Evolutionary conservation across 2,797 vertebrate genomes (phyloP).

Genomic region (Onychomys arenicola): DNA sequence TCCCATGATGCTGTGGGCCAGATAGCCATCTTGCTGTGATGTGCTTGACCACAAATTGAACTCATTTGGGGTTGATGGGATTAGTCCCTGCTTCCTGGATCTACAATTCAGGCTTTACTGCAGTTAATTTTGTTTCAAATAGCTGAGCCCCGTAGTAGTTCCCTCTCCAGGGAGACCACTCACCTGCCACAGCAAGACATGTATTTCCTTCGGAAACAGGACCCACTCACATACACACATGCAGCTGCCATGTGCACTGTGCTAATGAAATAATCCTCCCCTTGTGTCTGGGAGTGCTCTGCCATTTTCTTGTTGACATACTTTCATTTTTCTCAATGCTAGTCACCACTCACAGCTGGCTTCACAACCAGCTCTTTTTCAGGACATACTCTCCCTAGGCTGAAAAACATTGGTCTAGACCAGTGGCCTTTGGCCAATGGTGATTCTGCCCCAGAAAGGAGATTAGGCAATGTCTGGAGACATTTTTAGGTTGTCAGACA

Average conservation of each 20-base stretch:
- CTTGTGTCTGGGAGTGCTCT: neutral
- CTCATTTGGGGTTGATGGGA: neutral
- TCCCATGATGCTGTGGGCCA: neutral
- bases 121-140: neutral
- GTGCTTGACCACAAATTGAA: neutral
- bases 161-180: neutral
- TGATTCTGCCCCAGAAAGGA: neutral
- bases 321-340: neutral
- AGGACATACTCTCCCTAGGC: neutral
- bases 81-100: neutral
- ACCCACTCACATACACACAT: neutral
- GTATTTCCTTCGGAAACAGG: neutral
- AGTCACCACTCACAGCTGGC: neutral
- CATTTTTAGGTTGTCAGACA: neutral
- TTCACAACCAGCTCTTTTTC: neutral
- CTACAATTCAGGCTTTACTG: neutral
- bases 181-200: neutral
- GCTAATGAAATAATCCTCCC: neutral
- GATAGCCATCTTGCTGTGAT: neutral
- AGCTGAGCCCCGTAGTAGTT: neutral
- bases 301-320: neutral
- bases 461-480: conserved; percentile 16
- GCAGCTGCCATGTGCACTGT: neutral
- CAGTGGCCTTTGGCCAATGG: neutral
- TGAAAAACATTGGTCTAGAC: neutral